phyloP scores from a whole-genome alignment of 1,140 invertebrate genomes.

The Elysia chlorotica region DNA sequence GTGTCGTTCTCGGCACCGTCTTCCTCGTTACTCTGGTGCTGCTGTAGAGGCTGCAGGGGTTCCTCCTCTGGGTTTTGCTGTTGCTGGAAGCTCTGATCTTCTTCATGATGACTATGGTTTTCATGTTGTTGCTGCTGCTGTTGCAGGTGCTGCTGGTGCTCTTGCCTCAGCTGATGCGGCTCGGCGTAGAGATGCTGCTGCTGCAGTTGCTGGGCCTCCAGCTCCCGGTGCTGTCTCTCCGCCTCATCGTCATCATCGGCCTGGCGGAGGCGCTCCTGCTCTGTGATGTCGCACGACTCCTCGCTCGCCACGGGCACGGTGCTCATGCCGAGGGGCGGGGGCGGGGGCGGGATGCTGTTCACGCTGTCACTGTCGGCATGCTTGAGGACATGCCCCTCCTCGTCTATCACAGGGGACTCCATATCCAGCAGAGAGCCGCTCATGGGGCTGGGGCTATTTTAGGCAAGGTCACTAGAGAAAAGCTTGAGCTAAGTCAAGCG shows the following conservation, averaged over 20 bases:
- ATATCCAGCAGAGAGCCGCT: neutral
- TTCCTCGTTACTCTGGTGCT: no score
- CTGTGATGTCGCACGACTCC: constrained; percentile 15
- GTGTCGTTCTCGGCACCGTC: no score
- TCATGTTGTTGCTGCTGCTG: neutral
- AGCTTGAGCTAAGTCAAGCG: neutral
- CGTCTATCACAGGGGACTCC: neutral
- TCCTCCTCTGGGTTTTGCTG: no score
- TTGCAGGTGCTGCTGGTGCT: neutral
- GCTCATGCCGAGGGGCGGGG: constrained; percentile 17
- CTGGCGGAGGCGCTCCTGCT: constrained; percentile 6
- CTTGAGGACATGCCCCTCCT: constrained; percentile 17
- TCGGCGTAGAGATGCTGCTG: no score
- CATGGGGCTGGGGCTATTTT: neutral
- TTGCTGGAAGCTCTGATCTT: neutral
- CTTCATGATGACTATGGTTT: neutral
- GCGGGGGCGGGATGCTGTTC: constrained; percentile 21
- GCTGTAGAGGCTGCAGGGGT: no score
- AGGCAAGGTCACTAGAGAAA: neutral
- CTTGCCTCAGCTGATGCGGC: no score
- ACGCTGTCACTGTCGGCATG: constrained; percentile 25
- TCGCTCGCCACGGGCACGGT: constrained; percentile 20
- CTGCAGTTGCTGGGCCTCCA: constrained; percentile 1
- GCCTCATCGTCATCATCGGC: neutral
- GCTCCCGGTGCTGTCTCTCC: neutral